A percentile compares a stretch with the other conserved stretches of the same genome.
phyloP scores from a whole-genome alignment of 2,113 vertebrate species.

The Camelus dromedarius region DNA sequence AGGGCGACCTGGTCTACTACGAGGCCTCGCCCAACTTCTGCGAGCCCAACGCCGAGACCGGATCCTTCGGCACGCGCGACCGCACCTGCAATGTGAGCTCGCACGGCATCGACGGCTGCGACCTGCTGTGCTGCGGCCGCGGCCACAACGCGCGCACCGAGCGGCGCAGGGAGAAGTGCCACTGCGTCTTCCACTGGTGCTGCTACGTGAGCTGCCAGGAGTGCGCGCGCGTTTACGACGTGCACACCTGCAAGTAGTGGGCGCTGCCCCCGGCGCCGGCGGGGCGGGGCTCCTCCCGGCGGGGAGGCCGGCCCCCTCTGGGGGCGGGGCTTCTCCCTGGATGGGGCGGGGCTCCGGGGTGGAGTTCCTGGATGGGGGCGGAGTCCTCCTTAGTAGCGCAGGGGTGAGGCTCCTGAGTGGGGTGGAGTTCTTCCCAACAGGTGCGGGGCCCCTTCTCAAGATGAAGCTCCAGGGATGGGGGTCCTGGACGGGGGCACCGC shows the following conservation, averaged over 20 bases:
- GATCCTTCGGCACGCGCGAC: constrained; percentile 91
- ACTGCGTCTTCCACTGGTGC: constrained; percentile 93
- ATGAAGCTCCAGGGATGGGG: neutral
- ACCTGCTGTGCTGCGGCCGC: constrained; percentile 90
- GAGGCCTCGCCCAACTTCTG: constrained; percentile 92
- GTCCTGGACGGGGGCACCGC: neutral
- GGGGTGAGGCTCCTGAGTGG: neutral
- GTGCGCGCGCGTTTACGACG: constrained; percentile 90
- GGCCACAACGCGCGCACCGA: constrained; percentile 91
- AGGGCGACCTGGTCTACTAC: constrained; percentile 91
- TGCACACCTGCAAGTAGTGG: constrained; percentile 91
- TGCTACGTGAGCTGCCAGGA: constrained; percentile 93
- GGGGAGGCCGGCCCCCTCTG: neutral
- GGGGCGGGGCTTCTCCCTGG: neutral
- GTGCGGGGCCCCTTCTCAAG: no score
- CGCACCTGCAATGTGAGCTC: constrained; percentile 91
- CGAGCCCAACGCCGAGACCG: constrained; percentile 90
- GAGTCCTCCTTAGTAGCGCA: neutral
- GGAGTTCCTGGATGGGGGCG: neutral
- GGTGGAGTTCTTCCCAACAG: neutral
- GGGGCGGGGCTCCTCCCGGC: neutral
- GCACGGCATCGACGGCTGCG: constrained; percentile 91
- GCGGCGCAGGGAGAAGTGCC: constrained; percentile 90
- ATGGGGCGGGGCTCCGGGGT: neutral
- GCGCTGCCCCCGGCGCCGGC: rapidly evolving